Percentiles rank a stretch among this genome's conserved stretches.
Evolutionary conservation across 2,888 invertebrate genomes (phyloP).

Genomic region (Sinhomidia bicolor): DNA sequence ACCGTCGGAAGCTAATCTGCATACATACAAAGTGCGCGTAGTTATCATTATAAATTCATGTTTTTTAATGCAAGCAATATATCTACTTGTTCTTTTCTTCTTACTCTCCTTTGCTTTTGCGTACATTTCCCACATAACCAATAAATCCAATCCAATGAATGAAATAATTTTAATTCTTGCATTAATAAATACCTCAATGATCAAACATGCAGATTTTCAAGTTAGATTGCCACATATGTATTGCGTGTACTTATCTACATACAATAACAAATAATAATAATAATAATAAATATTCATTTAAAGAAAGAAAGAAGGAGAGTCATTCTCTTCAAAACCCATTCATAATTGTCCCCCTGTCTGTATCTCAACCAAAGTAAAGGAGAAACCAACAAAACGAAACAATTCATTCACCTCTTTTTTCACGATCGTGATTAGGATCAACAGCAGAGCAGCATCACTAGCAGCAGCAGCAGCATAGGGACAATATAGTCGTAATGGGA

Average conservation of each 20-base stretch:
- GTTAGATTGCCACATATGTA: constrained; percentile 53
- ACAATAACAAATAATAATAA: neutral
- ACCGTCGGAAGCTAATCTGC: neutral
- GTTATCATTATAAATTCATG: too few relatives aligned
- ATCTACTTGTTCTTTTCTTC: constrained; percentile 12
- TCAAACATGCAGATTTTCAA: constrained; percentile 62
- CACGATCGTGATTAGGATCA: constrained; percentile 12
- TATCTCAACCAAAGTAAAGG: too few relatives aligned
- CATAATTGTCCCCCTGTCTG: constrained; percentile 41
- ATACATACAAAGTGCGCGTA: neutral
- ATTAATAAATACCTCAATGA: constrained; percentile 41
- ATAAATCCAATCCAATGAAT: constrained; percentile 43
- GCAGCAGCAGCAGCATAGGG: neutral
- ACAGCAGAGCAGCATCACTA: too few relatives aligned
- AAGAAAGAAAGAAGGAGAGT: constrained; percentile 27
- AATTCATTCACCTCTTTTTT: constrained; percentile 20
- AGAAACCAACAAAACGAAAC: constrained; percentile 24
- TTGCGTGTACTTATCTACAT: constrained; percentile 14
- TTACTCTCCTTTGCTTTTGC: neutral
- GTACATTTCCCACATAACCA: neutral
- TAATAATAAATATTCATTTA: constrained; percentile 40
- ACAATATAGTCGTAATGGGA: neutral
- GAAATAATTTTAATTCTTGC: constrained; percentile 33
- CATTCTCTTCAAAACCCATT: constrained; percentile 22
- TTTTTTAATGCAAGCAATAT: too few relatives aligned